Conservation (phyloP, 2,113 vertebrate genomes). For the Lagenorhynchus albirostris region DNA sequence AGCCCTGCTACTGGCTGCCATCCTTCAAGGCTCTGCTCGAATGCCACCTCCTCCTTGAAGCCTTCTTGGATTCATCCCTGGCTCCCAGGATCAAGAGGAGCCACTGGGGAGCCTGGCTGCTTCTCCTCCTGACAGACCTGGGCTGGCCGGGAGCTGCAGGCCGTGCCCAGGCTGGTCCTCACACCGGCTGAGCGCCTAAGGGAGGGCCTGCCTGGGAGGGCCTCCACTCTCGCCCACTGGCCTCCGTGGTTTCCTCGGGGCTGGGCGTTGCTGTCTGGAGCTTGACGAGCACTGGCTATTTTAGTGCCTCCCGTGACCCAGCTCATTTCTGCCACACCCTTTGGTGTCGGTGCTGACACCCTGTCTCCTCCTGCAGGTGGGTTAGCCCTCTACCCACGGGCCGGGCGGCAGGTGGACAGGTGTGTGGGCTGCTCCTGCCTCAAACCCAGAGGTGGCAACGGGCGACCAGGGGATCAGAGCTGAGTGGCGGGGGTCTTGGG, state of each 20-base stretch:
- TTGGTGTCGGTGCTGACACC: background rate
- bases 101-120: background rate
- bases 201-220: background rate
- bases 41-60: background rate
- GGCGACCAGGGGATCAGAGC: too few species aligned
- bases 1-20: too few species aligned
- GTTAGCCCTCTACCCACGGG: background rate
- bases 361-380: background rate
- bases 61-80: background rate
- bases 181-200: too few species aligned
- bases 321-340: fast-evolving
- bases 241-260: background rate
- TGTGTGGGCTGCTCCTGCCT: fast-evolving
- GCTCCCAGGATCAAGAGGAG: background rate
- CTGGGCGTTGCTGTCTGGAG: background rate
- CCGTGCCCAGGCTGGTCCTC: too few species aligned
- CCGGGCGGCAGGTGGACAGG: background rate
- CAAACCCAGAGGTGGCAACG: too few species aligned
- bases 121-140: too few species aligned
- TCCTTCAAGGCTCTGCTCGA: background rate
- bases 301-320: background rate
- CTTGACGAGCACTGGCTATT: background rate
- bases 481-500: background rate
- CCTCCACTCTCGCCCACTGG: background rate
- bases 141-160: too few species aligned